Evolutionary conservation across 2,797 vertebrate genomes (phyloP), one percentile per base, ranked within the genome.

Genomic region (Muscicapa striata): DNA sequence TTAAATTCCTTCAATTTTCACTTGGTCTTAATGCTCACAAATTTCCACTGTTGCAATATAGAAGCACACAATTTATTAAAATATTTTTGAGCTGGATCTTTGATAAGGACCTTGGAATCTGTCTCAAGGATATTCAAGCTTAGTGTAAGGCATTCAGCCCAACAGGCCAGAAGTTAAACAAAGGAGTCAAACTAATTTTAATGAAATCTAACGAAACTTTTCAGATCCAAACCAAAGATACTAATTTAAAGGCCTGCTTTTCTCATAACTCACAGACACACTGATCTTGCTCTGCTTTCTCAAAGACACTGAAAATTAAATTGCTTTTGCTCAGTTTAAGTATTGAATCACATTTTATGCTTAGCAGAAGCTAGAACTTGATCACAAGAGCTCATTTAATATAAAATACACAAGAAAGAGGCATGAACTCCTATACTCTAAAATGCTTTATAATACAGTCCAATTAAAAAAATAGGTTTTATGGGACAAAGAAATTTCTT

Each of bases 321-420:
- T 76, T 92, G 64, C 48, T 93, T 38, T 85, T 80, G 20, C 69
- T 68, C 24, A 64, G 57, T 73, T 92, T 72, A 93, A 90, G 90
- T 92, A 95, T 68, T 10, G 21, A 89, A 94, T 94, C 51, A 57
- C 29, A 84, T 95, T 96, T 95, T 96, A 77, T 87, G 61, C 77
- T 93, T 93, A 96, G 90, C 45, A 86, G 63, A 96, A 92, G 92
- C 94, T 94, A 84, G 90, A 96, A 95, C 72, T 96, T 95, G 82
- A 97, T 95, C 87, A 67, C 32, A 90, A 94, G 57, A 95, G 51
- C 91, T 96, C 45, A 93, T 93, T 95, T 95, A 83, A 82, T 89
- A 61, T 54, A 87, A 64, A 97, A 94, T 40, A 84, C 41, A 54
- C 81, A 84, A 87, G 66, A 63, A 95, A 79, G 74, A 92, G 57